Evolutionary conservation across 1,140 invertebrate species (phyloP), one percentile per base, ranked within the genome.

Genomic region (Pseudachorutes palmiensis): DNA sequence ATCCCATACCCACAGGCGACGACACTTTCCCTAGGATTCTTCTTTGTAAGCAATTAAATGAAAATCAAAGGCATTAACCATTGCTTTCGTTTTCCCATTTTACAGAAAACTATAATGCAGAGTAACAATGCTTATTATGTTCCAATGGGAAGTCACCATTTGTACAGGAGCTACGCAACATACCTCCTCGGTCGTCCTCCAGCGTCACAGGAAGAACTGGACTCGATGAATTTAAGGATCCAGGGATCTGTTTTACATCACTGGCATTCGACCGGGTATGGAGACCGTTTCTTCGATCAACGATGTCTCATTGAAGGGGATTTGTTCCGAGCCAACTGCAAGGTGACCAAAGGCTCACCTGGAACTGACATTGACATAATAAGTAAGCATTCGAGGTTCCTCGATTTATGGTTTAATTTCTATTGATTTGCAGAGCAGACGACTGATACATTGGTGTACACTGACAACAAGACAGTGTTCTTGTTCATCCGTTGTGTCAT

Each of bases 121-220:
- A 58, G 5, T 5, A 24, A 12, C 5, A 58, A 5, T 9, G 5
- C 55, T 24, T 58, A 12, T 22, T 58, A 58, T 22, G 55, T 58
- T 12, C 55, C 55, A 22, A 58, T 58, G 55, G 55, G 5, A 22
- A 58, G 55, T 58, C 5, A 58, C 5, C 55, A 58, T 24, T 12
- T 58, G 22, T 58, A 58, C 55, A 22, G 28, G n/a, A 58, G 55
- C 28, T 58, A 58, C 24, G 55, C 55, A 12, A 29, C n/a, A 29
- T 58, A 58, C 24, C 28, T 58, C 5, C 55, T 58, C 28, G 55
- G 55, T 24, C 55, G 55, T 5, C n/a, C 55, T 12, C 5, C 55
- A 58, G 28, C n/a, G 5, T 58, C 55, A 9, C 55, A 58, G 28
- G 5, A 58, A 12, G 55, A 58, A 22, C n/a, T 58, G 5, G 55